Evolutionary conservation across 2,888 invertebrate species (phyloP), one percentile per base, ranked within the genome.

Genomic region (Rapana venosa): DNA sequence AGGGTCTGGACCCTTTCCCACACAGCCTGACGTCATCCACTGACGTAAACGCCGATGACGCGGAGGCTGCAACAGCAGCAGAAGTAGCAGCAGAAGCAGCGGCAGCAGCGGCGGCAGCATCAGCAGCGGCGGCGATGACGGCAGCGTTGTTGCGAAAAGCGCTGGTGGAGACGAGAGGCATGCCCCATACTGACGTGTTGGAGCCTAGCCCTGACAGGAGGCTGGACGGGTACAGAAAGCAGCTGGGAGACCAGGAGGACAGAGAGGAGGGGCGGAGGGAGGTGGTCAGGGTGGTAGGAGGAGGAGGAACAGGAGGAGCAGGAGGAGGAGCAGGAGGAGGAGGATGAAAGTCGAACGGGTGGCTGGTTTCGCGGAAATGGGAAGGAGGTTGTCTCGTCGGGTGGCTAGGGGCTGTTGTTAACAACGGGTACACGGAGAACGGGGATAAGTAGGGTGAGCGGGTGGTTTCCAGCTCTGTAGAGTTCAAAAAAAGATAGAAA

Each of bases 11-110:
- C n/a, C 47, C 58, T 26, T 22, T 47, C 20, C 17, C 84, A 32
- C 81, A 0, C 17, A 13, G 36, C 30, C 85, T 61, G 87, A 35
- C 30, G 87, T 66, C 61, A 26, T 74, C 81, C 56, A 66, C 66
- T 86, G 83, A 81, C 66, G 87, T 90, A 36, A 77, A 70, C 58
- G 70, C 36, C n/a, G 47, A 83, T 36, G 58, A 17, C 79, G 17
- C n/a, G 0, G 56, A 8, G 0, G 77, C 36, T 81, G 81, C 90
- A 70, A 70, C 83, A 26, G 61, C 77, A 77, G 66, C 81, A 47
- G 83, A 70, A 86, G 32, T 36, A 13, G 61, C 61, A n/a, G 35
- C 81, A 30, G 79, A 56, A 5, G 74, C 77, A 79, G 88, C 77
- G 58, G 20, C 58, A 11, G 35, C 22, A 2, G 85, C 66, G 70